Base-by-base conservation (phyloP, 1,140 invertebrate genomes). In the Penaeus indicus region DNA sequence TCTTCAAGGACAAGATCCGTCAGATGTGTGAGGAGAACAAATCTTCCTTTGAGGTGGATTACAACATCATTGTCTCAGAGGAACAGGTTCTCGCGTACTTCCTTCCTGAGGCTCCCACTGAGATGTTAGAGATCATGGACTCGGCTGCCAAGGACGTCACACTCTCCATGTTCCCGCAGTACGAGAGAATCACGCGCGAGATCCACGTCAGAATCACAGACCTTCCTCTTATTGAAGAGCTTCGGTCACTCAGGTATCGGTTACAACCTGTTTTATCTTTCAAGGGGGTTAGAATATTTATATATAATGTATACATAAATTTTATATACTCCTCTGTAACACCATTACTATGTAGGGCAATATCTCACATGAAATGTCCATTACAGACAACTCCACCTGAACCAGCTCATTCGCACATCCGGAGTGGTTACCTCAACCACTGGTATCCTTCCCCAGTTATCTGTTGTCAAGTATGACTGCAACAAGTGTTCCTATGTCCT, bases 351-450 rank as follows among this genome's bases (percentile, higher is more conserved):
- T 86, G 86, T 27, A 86, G 87, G 63, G 86, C 87, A 84, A 3
- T 38, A 22, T 85, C 8, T n/a, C n/a, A 84, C 1, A 42, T 0
- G n/a, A 81, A 27, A 61, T 84, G 64, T 64, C 91, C 91, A 91
- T 92, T 93, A 81, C 92, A 96, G 98, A 89, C 99, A 99, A 92
- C 94, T 99, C 7, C 99, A 99, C 94, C 94, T 99, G 79, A 99
- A 99, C 94, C 90, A 91, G 89, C 91, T 95, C 78, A 94, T 96
- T n/a, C 94, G 98, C 89, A 99, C 98, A 3, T 94, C 96, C 88
- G 99, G 99, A 69, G 99, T 99, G 11, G 98, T 99, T 1, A 99
- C 98, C 0, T 96, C 97, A 1, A 97, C 98, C 5, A 99, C 99
- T 0, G 97, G 97, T 21, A 98, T 99, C 22, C 92, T 99, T 38